These are phyloP conservation scores for Theretra japonica DNA, from an alignment of 2,888 invertebrate genomes.

Conservation along the genomic window DNA sequence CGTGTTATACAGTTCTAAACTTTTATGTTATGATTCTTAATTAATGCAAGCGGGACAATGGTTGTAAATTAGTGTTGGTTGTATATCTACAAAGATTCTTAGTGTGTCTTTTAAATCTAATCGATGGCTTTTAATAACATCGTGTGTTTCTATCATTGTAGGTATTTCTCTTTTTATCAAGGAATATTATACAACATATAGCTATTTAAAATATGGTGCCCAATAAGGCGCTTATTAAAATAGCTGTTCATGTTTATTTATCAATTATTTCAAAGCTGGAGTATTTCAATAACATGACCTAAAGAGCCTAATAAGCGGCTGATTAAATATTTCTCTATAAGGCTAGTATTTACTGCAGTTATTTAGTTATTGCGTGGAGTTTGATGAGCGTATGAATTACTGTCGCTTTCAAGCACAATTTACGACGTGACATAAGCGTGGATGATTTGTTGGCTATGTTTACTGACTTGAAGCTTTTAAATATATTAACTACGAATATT, in stretches of 20 bases:
- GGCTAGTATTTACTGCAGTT: neutral
- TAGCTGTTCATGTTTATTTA: too few species aligned
- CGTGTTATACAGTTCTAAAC: constrained; percentile 53
- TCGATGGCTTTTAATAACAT: too few species aligned
- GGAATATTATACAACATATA: too few species aligned
- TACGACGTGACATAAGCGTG: neutral
- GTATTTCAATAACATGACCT: too few species aligned
- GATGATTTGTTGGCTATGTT: neutral
- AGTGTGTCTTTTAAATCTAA: too few species aligned
- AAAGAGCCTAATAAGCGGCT: neutral
- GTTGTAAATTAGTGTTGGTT: neutral
- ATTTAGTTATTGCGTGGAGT: neutral
- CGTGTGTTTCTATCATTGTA: too few species aligned
- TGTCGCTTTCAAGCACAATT: neutral
- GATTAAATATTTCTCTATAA: neutral
- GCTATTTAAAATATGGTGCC: too few species aligned
- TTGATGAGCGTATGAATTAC: neutral
- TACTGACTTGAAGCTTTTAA: neutral
- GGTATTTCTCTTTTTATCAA: too few species aligned
- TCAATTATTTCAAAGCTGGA: too few species aligned
- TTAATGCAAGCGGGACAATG: neutral
- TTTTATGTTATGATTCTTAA: constrained; percentile 39
- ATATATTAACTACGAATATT: neutral
- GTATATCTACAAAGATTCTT: neutral
- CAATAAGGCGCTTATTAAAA: too few species aligned